Evolutionary conservation across 2,797 vertebrate species (phyloP), one percentile per base, ranked within the genome.

Genomic region (Xyrichtys novacula): DNA sequence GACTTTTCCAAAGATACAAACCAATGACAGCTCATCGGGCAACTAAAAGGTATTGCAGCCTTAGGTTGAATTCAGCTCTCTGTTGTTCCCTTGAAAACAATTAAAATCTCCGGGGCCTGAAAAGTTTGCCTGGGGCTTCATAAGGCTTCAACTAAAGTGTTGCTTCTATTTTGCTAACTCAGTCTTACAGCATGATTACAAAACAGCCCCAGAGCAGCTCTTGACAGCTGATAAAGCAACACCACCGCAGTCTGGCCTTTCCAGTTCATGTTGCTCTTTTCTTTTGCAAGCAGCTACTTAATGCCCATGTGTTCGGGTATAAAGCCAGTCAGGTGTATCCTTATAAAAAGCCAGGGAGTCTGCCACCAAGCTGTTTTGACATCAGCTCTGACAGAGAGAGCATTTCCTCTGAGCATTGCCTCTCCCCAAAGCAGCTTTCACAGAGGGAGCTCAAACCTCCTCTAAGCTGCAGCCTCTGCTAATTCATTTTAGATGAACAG

Each of bases 11-110:
- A 34, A 52, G 36, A 87, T 81, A 74, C 38, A 40, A 74, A 78
- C 66, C 65, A 44, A 78, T 81, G 76, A 76, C 65, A 62, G 76
- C 82, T 89, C 75, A 85, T 71, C 65, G 50, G 32, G 55, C 46
- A 71, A 34, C 58, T 59, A 40, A 26, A 57, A 31, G 64, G 63
- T 64, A 64, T 44, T 52, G 40, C 6, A 14, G 85, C 76, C 86
- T 76, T 56, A 47, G 64, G 80, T 86, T 81, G 86, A 76, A 86
- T 74, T 63, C 55, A 82, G 65, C 61, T 55, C 28, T 50, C 2
- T 65, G 49, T 28, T 78, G 79, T 83, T 78, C 71, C 77, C 74
- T 67, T 63, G 72, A 79, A 61, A 66, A 71, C 73, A 83, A 81
- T 82, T 82, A 66, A 77, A 52, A 58, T 87, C 82, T 87, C 61